These are phyloP conservation scores for Taenioides sp. DNA, from an alignment of 2,797 vertebrate genomes.

Conservation along the genomic window DNA sequence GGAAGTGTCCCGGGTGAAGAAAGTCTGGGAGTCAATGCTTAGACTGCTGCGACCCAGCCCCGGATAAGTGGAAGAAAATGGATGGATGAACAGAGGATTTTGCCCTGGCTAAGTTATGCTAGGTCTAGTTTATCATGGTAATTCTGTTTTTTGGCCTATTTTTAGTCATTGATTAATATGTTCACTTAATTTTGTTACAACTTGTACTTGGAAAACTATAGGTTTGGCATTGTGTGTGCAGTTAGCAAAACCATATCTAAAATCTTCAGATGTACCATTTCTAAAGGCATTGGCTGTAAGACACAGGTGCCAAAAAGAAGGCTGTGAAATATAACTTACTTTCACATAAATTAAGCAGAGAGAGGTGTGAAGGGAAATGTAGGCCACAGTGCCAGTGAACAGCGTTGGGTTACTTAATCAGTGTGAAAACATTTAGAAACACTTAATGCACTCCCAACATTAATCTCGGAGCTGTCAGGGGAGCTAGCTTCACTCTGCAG, in stretches of 20 bases:
- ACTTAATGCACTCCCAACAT: conserved; percentile 23
- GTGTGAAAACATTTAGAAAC: conserved; percentile 38
- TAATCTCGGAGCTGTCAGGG: conserved; percentile 38
- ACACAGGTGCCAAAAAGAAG: not conserved
- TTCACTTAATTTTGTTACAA: not conserved
- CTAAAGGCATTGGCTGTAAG: not conserved
- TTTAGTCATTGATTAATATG: too few relatives aligned
- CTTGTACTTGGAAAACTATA: not conserved
- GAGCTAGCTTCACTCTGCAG: conserved; percentile 30
- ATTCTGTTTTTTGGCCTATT: too few relatives aligned
- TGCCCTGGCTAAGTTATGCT: too few relatives aligned
- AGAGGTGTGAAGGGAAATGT: conserved; percentile 25
- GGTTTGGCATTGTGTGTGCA: not conserved
- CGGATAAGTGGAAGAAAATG: too few relatives aligned
- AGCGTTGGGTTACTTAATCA: conserved; percentile 13
- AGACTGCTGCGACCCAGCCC: too few relatives aligned
- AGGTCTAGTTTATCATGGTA: too few relatives aligned
- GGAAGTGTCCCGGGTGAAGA: too few relatives aligned
- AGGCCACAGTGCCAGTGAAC: conserved; percentile 17
- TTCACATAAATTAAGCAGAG: not conserved
- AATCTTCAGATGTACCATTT: not conserved
- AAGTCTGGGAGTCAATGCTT: too few relatives aligned
- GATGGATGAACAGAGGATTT: too few relatives aligned
- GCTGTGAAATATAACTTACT: conserved; percentile 1
- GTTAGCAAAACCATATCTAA: not conserved